A percentile compares a stretch with the other conserved stretches of the same genome.
Conservation (phyloP, 2,113 vertebrate genomes). For the Ammodytes dubius region DNA sequence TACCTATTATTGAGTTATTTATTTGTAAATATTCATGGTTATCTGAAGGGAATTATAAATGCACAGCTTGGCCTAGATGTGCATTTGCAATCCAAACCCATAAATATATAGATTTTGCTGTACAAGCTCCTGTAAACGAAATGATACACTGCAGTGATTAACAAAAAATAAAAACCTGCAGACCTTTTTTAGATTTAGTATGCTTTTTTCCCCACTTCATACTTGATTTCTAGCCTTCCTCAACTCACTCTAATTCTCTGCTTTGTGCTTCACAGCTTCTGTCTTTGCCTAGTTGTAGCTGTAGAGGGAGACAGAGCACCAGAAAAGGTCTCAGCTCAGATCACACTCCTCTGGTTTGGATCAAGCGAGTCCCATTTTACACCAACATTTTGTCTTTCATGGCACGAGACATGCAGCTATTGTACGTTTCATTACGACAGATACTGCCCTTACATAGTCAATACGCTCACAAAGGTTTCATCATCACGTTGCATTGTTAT, state of each 20-base stretch:
- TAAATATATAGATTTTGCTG: neutral
- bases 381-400: conserved; percentile 8
- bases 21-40: neutral
- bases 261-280: neutral
- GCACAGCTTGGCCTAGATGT: neutral
- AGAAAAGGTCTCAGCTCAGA: conserved; percentile 12
- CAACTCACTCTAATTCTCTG: neutral
- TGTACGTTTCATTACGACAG: neutral
- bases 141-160: neutral
- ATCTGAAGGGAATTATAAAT: neutral
- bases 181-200: neutral
- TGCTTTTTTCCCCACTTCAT: neutral
- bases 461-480: neutral
- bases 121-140: neutral
- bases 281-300: conserved; percentile 23
- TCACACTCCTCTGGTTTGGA: conserved; percentile 16
- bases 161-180: neutral
- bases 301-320: conserved; percentile 76
- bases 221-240: neutral
- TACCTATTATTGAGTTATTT: neutral
- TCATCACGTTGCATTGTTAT: neutral
- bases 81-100: neutral
- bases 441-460: neutral
- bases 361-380: conserved; percentile 21
- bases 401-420: neutral